Evolutionary conservation across 2,888 invertebrate species (phyloP), one percentile per base, ranked within the genome.

Genomic region (Meghimatium bilineatum): DNA sequence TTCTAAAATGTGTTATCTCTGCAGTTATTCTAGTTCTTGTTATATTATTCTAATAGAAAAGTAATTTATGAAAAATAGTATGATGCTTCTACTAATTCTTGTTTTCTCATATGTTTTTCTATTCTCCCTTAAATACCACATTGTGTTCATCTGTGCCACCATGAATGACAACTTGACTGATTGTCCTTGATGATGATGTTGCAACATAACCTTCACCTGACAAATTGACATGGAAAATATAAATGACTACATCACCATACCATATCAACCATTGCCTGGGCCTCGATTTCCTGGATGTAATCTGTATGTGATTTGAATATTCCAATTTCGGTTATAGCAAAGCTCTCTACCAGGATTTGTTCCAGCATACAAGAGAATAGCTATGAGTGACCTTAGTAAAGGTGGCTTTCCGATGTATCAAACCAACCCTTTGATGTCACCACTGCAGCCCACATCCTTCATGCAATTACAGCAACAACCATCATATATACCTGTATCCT

Each of bases 361-460:
- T 26, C 87, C 97, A 95, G 97, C 97, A 94, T 97, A 97, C 95
- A 96, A 98, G 95, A 97, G 98, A 94, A 97, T 98, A 93, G 97
- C 97, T 88, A 91, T 94, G 85, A 82, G 82, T 6, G 83, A 77
- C 75, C 67, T 86, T 29, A 88, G 88, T 69, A 98, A 98, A 95
- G 97, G 97, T 94, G 98, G 98, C 94, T 95, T 98, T 94, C 98
- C 98, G 93, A 97, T 98, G 92, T 98, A 98, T 95, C 92, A 91
- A 86, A 91, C 91, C 56, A 88, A 88, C 60, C 77, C 77, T 49
- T 29, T 84, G 84, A 52, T 84, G 87, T 87, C 63, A 86, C 88
- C 74, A 17, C 63, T 80, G 12, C 85, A 85, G 71, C 83, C 75
- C 17, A 72, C 85, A 34, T 76, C 85, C 10, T 63, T 85, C n/a